Evolutionary conservation across 2,113 vertebrate species (phyloP).

Genomic region (Spizaetus ornatus): DNA sequence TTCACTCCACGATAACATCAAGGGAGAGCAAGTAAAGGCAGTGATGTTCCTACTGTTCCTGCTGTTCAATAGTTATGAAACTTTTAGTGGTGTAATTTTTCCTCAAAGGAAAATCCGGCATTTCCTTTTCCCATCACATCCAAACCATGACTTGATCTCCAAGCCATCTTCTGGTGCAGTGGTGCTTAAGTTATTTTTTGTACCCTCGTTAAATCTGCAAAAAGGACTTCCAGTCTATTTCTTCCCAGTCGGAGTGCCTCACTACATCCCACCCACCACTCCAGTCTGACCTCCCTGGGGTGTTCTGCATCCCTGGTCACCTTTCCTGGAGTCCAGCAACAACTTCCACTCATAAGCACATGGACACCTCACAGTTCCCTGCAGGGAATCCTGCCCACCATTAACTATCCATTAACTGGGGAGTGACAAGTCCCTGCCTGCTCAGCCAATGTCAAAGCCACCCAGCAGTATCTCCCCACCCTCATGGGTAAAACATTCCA

Average conservation of each 20-base stretch:
- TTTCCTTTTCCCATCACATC: background rate
- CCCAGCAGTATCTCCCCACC: background rate
- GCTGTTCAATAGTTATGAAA: background rate
- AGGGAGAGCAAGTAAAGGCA: constrained; percentile 15
- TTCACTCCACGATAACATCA: constrained; percentile 42
- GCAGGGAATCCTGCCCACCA: background rate
- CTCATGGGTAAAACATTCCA: accelerated
- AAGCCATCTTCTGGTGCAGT: background rate
- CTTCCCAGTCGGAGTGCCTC: background rate
- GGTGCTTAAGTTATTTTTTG: background rate
- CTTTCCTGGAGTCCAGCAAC: background rate
- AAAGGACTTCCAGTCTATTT: background rate
- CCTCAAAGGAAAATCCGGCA: background rate
- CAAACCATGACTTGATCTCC: background rate
- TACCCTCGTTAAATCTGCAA: background rate
- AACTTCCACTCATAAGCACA: background rate
- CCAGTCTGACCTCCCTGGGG: background rate
- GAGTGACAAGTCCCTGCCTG: background rate
- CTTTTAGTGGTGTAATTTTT: background rate
- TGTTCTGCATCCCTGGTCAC: background rate
- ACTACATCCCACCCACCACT: background rate
- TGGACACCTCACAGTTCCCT: background rate
- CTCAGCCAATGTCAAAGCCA: background rate
- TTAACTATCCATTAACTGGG: background rate
- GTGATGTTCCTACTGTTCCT: background rate